Percentiles rank a stretch among this genome's conserved stretches.
These are phyloP conservation scores for Chromobotia macracanthus DNA, from an alignment of 2,797 vertebrate genomes.

Conservation along the genomic window DNA sequence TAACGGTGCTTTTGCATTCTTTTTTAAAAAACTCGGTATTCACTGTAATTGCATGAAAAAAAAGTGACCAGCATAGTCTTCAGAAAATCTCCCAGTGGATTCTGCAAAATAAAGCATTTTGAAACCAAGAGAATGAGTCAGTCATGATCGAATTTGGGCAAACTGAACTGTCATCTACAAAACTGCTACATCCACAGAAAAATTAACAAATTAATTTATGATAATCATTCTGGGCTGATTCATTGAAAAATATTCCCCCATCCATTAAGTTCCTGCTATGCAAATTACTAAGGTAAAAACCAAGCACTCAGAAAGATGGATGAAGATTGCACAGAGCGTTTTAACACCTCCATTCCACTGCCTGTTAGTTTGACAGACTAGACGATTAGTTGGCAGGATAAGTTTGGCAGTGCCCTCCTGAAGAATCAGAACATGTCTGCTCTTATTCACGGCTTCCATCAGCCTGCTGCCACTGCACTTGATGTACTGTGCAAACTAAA, in stretches of 20 bases:
- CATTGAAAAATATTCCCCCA: background rate
- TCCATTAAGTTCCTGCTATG: background rate
- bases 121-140: too few species aligned
- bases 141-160: too few species aligned
- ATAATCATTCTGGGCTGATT: background rate
- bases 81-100: too few species aligned
- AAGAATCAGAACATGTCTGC: conserved; percentile 22
- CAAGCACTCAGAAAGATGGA: background rate
- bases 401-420: conserved; percentile 10
- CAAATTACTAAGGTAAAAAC: background rate
- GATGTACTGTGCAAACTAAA: background rate
- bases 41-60: too few species aligned
- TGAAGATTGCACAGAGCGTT: background rate
- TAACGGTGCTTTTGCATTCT: too few species aligned
- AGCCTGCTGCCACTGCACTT: background rate
- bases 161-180: background rate
- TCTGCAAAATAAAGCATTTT: too few species aligned
- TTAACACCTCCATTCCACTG: background rate
- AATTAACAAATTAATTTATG: background rate
- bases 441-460: conserved; percentile 40
- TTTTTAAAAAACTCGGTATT: too few species aligned
- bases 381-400: background rate
- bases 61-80: too few species aligned
- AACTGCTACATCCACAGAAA: background rate
- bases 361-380: conserved; percentile 5